Conservation (phyloP, 23 tunicate species). For the Trididemnum clinides region DNA sequence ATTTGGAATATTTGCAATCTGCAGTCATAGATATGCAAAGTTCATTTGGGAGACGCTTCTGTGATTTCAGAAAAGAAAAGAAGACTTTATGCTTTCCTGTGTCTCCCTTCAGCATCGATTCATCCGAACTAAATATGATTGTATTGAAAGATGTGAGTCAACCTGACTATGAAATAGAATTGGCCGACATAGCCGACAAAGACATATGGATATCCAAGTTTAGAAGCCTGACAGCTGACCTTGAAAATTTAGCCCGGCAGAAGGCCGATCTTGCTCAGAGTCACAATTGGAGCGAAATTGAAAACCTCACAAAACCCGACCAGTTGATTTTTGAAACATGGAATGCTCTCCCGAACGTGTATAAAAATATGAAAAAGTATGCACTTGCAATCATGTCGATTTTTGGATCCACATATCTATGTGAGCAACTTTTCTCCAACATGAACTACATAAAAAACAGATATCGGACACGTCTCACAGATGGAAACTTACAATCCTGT, state of each 20-base stretch:
- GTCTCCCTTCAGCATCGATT: conserved; percentile 25
- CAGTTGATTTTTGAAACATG: conserved; percentile 33
- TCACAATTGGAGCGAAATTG: conserved; percentile 36
- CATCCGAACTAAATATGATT: background rate
- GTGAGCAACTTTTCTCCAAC: conserved; percentile 45
- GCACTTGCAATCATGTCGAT: conserved; percentile 22
- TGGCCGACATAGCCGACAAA: conserved; percentile 25
- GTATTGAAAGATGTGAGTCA: conserved; percentile 32
- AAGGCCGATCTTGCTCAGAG: conserved; percentile 43
- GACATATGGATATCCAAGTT: conserved; percentile 42
- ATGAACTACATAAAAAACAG: conserved; percentile 33
- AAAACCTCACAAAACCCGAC: conserved; percentile 34
- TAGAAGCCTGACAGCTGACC: conserved; percentile 34
- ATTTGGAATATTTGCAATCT: conserved; percentile 16
- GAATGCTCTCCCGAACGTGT: conserved; percentile 29
- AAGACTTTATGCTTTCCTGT: conserved; percentile 28
- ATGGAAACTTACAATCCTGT: conserved; percentile 33
- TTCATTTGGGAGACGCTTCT: conserved; percentile 21
- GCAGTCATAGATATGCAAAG: conserved; percentile 7
- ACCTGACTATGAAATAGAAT: conserved; percentile 30
- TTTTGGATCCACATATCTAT: conserved; percentile 38
- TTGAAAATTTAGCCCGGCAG: conserved; percentile 32
- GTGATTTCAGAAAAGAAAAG: conserved; percentile 25
- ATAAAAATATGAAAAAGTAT: conserved; percentile 22
- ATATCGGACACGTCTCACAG: conserved; percentile 40